phyloP scores from a whole-genome alignment of 2,888 invertebrate species.

The Synergus gifuensis region DNA sequence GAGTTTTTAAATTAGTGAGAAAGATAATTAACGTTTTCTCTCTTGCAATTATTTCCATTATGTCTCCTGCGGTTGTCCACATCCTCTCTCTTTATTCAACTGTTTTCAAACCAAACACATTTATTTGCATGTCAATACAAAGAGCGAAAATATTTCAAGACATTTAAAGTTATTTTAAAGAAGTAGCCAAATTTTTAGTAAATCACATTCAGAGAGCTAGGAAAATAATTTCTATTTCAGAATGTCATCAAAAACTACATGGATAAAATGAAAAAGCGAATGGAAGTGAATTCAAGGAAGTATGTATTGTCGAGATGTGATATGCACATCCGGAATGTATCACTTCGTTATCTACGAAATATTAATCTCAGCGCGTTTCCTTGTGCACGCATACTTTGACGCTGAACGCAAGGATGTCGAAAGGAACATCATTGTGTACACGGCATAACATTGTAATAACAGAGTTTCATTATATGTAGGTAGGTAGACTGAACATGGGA shows the following conservation, averaged over 20 bases:
- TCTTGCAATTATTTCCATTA: not conserved
- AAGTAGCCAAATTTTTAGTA: too few species aligned
- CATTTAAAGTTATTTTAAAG: too few species aligned
- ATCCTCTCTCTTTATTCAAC: not conserved
- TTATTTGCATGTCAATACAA: too few species aligned
- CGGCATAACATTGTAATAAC: constrained; percentile 75
- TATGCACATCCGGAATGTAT: constrained; percentile 44
- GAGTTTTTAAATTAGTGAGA: constrained; percentile 31
- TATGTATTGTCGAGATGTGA: not conserved
- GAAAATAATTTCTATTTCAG: too few species aligned
- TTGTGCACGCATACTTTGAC: too few species aligned
- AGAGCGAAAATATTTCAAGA: too few species aligned
- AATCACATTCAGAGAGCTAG: too few species aligned
- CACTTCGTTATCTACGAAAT: not conserved
- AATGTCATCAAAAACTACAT: too few species aligned
- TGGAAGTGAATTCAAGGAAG: not conserved
- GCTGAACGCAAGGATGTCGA: constrained; percentile 56
- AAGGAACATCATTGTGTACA: constrained; percentile 71
- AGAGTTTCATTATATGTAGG: constrained; percentile 74
- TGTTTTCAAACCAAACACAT: not conserved
- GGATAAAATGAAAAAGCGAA: too few species aligned
- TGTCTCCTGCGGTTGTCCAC: not conserved
- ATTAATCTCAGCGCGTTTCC: constrained; percentile 44
- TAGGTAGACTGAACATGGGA: constrained; percentile 67
- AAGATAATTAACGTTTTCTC: constrained; percentile 43